Evolutionary conservation across 2,797 vertebrate genomes (phyloP), one percentile per base, ranked within the genome.

Genomic region (Geotrypetes seraphini): DNA sequence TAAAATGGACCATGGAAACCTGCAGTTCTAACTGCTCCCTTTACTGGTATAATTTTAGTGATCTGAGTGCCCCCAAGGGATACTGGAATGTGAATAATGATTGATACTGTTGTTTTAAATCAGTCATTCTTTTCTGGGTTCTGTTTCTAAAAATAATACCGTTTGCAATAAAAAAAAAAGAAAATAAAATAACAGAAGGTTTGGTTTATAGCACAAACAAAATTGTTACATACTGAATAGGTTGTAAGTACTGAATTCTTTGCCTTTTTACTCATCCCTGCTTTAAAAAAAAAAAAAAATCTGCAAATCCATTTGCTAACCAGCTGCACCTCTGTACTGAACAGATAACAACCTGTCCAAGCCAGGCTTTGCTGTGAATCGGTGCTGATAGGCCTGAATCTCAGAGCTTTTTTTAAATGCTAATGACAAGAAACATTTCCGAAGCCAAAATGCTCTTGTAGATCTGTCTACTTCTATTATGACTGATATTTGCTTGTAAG

Each of bases 401-500:
- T 92, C 91, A 90, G 87, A 90, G 92, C 94, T 87, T 88, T 88
- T 90, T 92, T 91, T 84, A 87, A 97, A 98, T 97, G 93, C 93
- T 97, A 98, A 98, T 98, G 92, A 97, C 87, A 89, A 92, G 91
- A 91, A 96, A 82, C 90, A 89, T 89, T 92, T 95, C 84, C 75
- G 69, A 78, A 86, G 94, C 91, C 92, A 92, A 93, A 94, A 89
- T 71, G 84, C 90, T 95, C 89, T 93, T 96, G 94, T 95, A 98
- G 95, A 98, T 98, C 94, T 95, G 93, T 97, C 92, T 96, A 88
- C 91, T 92, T 88, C 91, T 92, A 92, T 96, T 97, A 96, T 96
- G 92, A 98, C 95, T 95, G 93, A 97, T 98, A 98, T 98, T 96
- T 96, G 88, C 94, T 98, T 97, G 94, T 97, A 98, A 97, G 92